Base-by-base conservation (phyloP, 2,888 invertebrate species). In the Microplitis deprimator region DNA sequence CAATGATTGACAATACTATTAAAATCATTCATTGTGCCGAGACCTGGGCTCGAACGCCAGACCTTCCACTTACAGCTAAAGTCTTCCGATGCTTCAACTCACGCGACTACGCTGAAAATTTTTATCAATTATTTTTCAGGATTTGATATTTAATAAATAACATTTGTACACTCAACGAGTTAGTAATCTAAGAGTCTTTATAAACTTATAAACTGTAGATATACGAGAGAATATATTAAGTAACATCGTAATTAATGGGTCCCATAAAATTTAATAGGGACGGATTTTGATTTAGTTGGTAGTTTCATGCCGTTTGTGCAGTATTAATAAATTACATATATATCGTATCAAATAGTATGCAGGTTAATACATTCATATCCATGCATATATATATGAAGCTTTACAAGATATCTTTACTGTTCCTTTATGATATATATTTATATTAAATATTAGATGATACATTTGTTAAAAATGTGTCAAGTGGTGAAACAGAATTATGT, bases 171-270 rank as follows among this genome's bases (percentile, higher is more conserved):
- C 29, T 29, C 29, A 29, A 29, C 29, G 29, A 41, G 61, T 17
- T 39, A 29, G 38, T 40, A 39, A 61, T 59, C 41, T 17, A 41
- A 68, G 20, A 75, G 40, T 40, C 65, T 61, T 40, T 72, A 64
- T 67, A 50, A 38, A 5, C 40, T 17, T 41, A 39, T 41, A 65
- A 62, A 50, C 10, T 74, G 79, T 85, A 88, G 89, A 89, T 89
- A 89, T 89, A 89, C 87, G 89, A 88, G 86, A 87, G 85, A 87
- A 82, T 85, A 84, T 87, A 50, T 50, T 10, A 86, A 87, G 86
- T 87, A 87, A 86, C 84, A 84, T 82, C 82, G 86, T 89, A 89
- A 89, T 89, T 88, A 89, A 89, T 88, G 88, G 87, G 87, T 82
- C 87, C 88, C 86, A 85, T 89, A 88, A 89, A 89, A 50, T 50